Evolutionary conservation across 2,113 vertebrate species (phyloP), one percentile per base, ranked within the genome.

Genomic region (Aramus guarauna): DNA sequence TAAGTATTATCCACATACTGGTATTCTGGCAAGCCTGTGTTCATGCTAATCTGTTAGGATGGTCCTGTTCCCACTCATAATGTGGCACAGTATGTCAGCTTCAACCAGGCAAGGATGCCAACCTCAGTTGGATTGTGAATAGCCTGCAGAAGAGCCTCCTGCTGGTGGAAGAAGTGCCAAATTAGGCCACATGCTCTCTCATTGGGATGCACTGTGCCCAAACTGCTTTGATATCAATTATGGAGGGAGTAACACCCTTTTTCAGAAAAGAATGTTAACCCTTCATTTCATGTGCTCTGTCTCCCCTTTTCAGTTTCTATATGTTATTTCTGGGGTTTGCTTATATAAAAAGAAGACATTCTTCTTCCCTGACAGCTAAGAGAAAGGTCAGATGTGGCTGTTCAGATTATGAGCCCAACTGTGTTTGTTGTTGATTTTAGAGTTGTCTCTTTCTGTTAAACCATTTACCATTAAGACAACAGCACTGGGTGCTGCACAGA

Each of bases 101-200:
- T 90, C 88, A 93, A 78, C 64, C 59, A 82, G 39, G 73, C 83
- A 68, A 64, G 50, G n/a, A 84, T 94, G 95, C 95, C 97, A 97
- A 41, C 79, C 92, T 90, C 74, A 63, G 78, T 63, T 96, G 94
- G 92, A 90, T 69, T 81, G 85, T 67, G 87, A 95, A 79, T 95
- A 95, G 96, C 94, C 94, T 73, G 87, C 85, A 93, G 95, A 94
- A 96, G 88, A 93, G 71, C 50, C 82, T 95, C 95, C 94, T 95
- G 96, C 91, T 97, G 66, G 63, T 55, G 82, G 63, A 92, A 68
- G 39, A 96, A 92, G n/a, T 95, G 95, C 97, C 97, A 97, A 93
- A 95, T 92, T 48, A 95, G 81, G 91, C 95, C 97, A 96, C 97
- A 97, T 96, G 95, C 87, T 97, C 81, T 91, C 76, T 95, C 68